Evolutionary conservation across 2,888 invertebrate species (phyloP).

Genomic region (Sesamia inferens): DNA sequence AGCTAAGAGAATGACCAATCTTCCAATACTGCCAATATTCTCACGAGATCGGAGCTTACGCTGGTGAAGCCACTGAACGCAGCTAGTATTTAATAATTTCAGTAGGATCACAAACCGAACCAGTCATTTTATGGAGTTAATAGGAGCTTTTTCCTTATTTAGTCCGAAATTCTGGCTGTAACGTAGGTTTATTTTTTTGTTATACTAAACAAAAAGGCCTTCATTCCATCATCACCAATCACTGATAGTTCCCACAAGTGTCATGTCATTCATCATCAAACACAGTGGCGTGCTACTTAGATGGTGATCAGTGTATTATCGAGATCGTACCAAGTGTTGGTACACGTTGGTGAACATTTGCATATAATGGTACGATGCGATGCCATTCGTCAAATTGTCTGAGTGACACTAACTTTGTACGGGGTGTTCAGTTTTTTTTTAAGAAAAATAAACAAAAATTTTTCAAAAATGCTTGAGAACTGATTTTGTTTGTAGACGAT

Average conservation of each 20-base stretch:
- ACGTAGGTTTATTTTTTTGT: no score
- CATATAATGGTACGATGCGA: slow-evolving; percentile 84
- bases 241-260: slow-evolving; percentile 46
- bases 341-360: slow-evolving; percentile 87
- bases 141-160: background rate
- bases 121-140: no score
- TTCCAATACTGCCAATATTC: no score
- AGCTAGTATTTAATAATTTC: no score
- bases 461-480: background rate
- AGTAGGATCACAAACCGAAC: no score
- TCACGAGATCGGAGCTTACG: no score
- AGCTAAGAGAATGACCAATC: no score
- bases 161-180: background rate
- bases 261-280: slow-evolving; percentile 55
- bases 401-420: slow-evolving; percentile 75
- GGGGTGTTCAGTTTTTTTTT: slow-evolving; percentile 64
- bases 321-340: slow-evolving; percentile 64
- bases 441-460: no score
- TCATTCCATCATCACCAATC: slow-evolving; percentile 1
- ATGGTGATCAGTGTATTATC: slow-evolving; percentile 80
- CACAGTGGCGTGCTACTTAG: slow-evolving; percentile 69
- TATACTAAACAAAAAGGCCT: background rate
- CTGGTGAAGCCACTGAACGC: no score
- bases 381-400: slow-evolving; percentile 77
- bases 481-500: background rate